phyloP scores from a whole-genome alignment of 2,888 invertebrate species.

The Diarsia mendica region DNA sequence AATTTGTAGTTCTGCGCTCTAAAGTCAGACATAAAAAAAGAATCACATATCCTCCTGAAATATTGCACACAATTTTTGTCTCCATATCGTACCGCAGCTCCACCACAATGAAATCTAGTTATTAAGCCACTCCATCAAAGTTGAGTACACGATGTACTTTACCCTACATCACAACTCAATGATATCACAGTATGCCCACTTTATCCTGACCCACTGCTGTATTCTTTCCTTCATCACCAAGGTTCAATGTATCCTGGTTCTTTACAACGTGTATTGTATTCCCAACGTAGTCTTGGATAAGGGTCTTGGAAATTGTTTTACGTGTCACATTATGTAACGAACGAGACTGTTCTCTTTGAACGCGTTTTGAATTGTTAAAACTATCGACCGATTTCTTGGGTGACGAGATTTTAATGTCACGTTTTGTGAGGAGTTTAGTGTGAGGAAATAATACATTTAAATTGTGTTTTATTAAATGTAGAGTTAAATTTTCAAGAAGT shows the following conservation, averaged over 20 bases:
- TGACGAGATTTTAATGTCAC: conserved; percentile 59
- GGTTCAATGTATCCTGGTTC: conserved; percentile 61
- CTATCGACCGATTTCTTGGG: conserved; percentile 58
- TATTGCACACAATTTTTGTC: conserved; percentile 18
- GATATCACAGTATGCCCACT: conserved; percentile 59
- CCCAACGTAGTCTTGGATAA: conserved; percentile 76
- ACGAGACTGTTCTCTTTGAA: conserved; percentile 74
- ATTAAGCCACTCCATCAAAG: conserved; percentile 65
- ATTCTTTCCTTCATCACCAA: conserved; percentile 25
- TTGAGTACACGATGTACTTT: conserved; percentile 57
- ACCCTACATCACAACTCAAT: conserved; percentile 66
- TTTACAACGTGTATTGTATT: conserved; percentile 76
- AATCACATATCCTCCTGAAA: not conserved
- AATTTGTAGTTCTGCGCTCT: not conserved
- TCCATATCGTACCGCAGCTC: conserved; percentile 12
- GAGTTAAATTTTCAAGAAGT: conserved; percentile 3
- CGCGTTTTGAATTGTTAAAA: conserved; percentile 77
- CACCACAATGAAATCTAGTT: conserved; percentile 56
- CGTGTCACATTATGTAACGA: conserved; percentile 83
- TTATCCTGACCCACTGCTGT: conserved; percentile 38
- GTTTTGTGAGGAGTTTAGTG: conserved; percentile 15
- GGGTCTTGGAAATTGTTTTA: conserved; percentile 84
- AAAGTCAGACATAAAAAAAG: not conserved
- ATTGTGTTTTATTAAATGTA: conserved; percentile 8
- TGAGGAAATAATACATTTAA: conserved; percentile 38